phyloP scores from a whole-genome alignment of 2,888 invertebrate species.

The Tiphia femorata region DNA sequence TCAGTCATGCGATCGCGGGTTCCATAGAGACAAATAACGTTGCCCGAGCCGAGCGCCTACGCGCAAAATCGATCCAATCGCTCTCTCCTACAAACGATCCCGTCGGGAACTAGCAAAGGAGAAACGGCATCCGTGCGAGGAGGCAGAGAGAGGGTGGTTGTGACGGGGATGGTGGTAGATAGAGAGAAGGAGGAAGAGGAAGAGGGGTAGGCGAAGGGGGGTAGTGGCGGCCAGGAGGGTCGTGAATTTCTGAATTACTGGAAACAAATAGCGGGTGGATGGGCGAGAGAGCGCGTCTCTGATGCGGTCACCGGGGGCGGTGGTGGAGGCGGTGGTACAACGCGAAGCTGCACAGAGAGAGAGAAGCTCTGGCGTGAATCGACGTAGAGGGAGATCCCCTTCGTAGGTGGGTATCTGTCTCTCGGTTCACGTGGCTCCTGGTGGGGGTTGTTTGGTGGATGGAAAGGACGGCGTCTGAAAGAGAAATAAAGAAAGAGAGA shows the following conservation, averaged over 20 bases:
- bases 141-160: no score
- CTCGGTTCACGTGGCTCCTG: conserved; percentile 26
- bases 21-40: background rate
- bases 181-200: background rate
- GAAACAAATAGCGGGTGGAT: conserved; percentile 49
- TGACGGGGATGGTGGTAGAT: background rate
- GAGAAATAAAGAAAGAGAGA: conserved; percentile 1
- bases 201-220: conserved; percentile 13
- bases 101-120: conserved; percentile 20
- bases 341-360: conserved; percentile 10
- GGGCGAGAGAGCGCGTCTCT: conserved; percentile 11
- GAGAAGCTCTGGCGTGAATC: conserved; percentile 10
- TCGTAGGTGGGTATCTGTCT: conserved; percentile 32
- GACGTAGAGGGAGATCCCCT: conserved; percentile 13
- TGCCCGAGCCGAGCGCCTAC: background rate
- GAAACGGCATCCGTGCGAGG: no score
- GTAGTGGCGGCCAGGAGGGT: conserved; percentile 13
- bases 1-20: no score
- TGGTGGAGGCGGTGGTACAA: no score
- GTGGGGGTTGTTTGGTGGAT: conserved; percentile 17
- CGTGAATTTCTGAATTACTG: conserved; percentile 51
- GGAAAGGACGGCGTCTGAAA: conserved; percentile 19
- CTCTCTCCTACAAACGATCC: conserved; percentile 7
- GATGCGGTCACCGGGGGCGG: no score
- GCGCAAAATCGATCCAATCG: conserved; percentile 19